Evolutionary conservation across 2,113 vertebrate genomes (phyloP).

Genomic region (Brachionichthys hirsutus): DNA sequence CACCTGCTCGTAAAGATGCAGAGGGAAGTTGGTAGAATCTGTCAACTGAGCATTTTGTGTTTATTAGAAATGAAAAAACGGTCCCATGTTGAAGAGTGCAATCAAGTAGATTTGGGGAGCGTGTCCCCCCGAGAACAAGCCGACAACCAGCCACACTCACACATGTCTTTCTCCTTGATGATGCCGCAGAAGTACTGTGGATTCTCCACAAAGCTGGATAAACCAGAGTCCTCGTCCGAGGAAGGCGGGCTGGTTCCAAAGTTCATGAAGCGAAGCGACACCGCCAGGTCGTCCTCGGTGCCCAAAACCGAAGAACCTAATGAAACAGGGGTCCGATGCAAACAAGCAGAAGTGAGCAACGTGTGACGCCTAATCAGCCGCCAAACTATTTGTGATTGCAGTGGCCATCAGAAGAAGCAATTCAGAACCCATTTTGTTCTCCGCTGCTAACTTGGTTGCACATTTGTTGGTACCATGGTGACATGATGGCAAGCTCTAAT

Average conservation of each 20-base stretch:
- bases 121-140: too few relatives aligned
- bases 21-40: too few relatives aligned
- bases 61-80: too few relatives aligned
- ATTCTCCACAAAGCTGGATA: conserved; percentile 93
- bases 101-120: too few relatives aligned
- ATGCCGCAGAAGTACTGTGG: conserved; percentile 95
- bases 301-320: conserved; percentile 86
- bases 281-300: conserved; percentile 87
- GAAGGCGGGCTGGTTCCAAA: conserved; percentile 83
- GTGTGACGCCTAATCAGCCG: conserved; percentile 50
- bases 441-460: conserved; percentile 26
- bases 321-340: conserved; percentile 7
- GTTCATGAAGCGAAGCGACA: conserved; percentile 94
- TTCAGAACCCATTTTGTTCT: conserved; percentile 43
- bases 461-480: conserved; percentile 57
- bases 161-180: conserved; percentile 85
- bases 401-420: conserved; percentile 48
- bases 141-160: conserved; percentile 60
- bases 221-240: conserved; percentile 83
- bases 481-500: conserved; percentile 62
- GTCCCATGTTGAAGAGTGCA: too few relatives aligned
- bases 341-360: conserved; percentile 26
- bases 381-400: conserved; percentile 43
- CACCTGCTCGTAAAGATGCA: conserved; percentile 70
- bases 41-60: too few relatives aligned